Conservation (phyloP, 2,888 invertebrate species). For the Eristalis tenax region DNA sequence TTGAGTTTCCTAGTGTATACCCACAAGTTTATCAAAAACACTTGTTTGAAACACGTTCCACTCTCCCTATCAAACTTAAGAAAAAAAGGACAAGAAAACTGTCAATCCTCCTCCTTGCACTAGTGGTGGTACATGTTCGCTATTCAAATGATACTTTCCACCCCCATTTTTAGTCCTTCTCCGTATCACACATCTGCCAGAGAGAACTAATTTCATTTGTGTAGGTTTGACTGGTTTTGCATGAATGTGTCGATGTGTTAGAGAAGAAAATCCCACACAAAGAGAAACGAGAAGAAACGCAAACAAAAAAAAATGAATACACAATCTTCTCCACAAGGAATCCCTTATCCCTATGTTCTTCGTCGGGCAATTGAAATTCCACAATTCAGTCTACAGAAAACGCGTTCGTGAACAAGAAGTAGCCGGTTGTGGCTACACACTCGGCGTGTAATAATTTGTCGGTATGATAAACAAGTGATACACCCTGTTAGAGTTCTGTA, state of each 20-base stretch:
- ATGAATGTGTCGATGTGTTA: constrained; percentile 15
- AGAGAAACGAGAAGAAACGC: constrained; percentile 1
- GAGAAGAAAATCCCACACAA: constrained; percentile 24
- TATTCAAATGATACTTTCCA: constrained; percentile 57
- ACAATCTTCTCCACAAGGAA: constrained; percentile 44
- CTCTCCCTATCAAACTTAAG: constrained; percentile 27
- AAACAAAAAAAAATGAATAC: constrained; percentile 16
- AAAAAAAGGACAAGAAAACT: constrained; percentile 29
- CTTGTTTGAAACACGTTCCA: constrained; percentile 68
- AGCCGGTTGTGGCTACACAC: constrained; percentile 81
- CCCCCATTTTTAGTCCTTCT: constrained; percentile 55
- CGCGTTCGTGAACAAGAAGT: constrained; percentile 82
- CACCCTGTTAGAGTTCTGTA: constrained; percentile 82
- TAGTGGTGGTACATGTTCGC: constrained; percentile 54
- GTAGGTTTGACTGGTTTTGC: constrained; percentile 15
- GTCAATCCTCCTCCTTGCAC: constrained; percentile 46
- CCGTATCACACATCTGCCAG: constrained; percentile 14
- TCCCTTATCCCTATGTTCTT: constrained; percentile 62
- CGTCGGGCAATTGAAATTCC: constrained; percentile 57
- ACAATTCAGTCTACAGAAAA: constrained; percentile 81
- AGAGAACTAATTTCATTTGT: constrained; percentile 38
- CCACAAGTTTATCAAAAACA: constrained; percentile 67
- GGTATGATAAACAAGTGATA: constrained; percentile 82
- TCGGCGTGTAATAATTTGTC: constrained; percentile 81
- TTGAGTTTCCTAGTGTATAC: constrained; percentile 29